Conservation (phyloP, 2,113 vertebrate species). For the Lycaon pictus region DNA sequence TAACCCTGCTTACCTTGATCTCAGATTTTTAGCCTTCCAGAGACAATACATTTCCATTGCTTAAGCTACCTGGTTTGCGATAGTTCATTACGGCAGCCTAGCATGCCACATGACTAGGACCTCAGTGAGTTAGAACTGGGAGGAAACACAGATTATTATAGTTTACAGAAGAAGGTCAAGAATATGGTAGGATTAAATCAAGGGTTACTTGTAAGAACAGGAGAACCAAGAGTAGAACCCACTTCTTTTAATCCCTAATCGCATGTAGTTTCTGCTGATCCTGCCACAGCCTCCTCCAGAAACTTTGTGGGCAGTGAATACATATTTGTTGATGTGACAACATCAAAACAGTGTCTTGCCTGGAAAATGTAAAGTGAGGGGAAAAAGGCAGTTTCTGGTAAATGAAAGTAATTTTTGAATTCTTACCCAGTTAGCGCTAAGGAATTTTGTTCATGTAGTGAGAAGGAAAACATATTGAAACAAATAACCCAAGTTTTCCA, state of each 20-base stretch:
- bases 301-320: background rate
- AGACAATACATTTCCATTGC: background rate
- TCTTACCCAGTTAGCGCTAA: conserved; percentile 68
- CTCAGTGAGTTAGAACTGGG: background rate
- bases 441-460: conserved; percentile 67
- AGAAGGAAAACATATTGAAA: conserved; percentile 75
- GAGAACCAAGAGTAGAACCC: background rate
- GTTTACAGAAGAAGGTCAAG: background rate
- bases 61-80: background rate
- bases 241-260: background rate
- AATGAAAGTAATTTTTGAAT: conserved; percentile 70
- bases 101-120: background rate
- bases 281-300: background rate
- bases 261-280: background rate
- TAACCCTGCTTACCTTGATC: background rate
- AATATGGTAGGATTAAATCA: background rate
- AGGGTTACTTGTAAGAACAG: background rate
- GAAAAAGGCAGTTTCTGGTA: conserved; percentile 60
- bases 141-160: background rate
- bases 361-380: conserved; percentile 64
- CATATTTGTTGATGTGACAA: conserved; percentile 66
- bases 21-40: background rate
- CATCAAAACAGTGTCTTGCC: conserved; percentile 63
- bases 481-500: conserved; percentile 69
- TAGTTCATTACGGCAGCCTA: background rate